Conservation (phyloP, 2,797 vertebrate species). For the Coendou prehensilis region DNA sequence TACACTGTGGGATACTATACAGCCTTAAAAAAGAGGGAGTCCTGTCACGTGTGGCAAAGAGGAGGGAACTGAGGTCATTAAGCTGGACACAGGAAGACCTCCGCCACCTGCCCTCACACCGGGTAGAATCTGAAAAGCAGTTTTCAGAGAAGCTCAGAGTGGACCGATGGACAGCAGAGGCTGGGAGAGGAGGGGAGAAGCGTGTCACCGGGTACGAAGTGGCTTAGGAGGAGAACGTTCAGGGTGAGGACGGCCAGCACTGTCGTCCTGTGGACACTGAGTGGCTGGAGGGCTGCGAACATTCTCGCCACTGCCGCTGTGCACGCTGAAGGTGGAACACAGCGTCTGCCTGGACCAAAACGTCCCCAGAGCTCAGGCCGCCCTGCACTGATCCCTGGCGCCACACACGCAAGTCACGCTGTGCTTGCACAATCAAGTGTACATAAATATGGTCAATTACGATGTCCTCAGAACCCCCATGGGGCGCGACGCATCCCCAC, state of each 20-base stretch:
- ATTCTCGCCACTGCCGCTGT: too few species aligned
- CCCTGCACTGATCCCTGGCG: background rate
- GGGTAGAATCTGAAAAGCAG: background rate
- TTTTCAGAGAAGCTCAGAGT: background rate
- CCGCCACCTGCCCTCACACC: background rate
- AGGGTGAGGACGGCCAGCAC: background rate
- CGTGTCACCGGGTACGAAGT: background rate
- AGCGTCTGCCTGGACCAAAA: background rate
- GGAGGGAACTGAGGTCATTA: background rate
- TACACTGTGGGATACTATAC: background rate
- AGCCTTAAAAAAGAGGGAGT: background rate
- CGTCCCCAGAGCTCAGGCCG: background rate
- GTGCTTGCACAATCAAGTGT: background rate
- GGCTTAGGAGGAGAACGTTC: background rate
- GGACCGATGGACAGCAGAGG: background rate
- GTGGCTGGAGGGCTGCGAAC: background rate
- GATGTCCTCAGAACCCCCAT: too few species aligned
- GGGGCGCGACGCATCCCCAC: too few species aligned
- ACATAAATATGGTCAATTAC: too few species aligned
- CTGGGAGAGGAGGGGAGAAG: background rate
- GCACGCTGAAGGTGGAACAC: fast-evolving
- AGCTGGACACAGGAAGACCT: background rate
- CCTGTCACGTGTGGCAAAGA: background rate
- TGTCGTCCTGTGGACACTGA: background rate
- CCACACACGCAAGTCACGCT: background rate